Conservation (phyloP, 2,888 invertebrate genomes). For the Chymomyza caudatula region DNA sequence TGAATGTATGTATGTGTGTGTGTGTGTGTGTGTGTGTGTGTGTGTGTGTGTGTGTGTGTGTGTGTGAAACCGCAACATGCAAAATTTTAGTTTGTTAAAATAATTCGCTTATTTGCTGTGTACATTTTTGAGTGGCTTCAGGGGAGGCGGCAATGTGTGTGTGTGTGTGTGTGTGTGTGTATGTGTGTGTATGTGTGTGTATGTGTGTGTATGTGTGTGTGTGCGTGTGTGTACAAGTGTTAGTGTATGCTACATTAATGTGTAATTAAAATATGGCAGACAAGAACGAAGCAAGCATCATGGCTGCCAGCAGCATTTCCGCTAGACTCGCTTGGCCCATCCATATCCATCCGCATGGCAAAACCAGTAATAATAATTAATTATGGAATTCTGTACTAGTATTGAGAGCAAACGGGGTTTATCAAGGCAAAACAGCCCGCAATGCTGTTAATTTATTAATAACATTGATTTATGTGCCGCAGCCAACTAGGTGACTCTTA, state of each 20-base stretch:
- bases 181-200: constrained; percentile 8
- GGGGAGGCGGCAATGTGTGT: constrained; percentile 22
- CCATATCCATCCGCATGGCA: background rate
- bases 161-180: constrained; percentile 23
- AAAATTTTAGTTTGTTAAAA: constrained; percentile 44
- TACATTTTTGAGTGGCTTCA: constrained; percentile 34
- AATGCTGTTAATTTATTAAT: constrained; percentile 73
- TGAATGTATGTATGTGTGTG: constrained; percentile 19
- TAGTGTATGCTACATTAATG: constrained; percentile 38
- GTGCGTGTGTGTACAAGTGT: no score
- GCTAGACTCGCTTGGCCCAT: background rate
- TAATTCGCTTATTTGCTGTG: constrained; percentile 15
- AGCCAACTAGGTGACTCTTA: background rate
- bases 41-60: no score
- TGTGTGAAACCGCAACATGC: constrained; percentile 44
- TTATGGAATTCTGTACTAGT: constrained; percentile 66
- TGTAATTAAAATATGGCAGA: constrained; percentile 69
- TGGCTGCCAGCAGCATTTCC: constrained; percentile 8
- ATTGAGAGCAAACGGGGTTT: background rate
- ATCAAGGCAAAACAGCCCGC: constrained; percentile 17
- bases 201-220: constrained; percentile 17
- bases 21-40: constrained; percentile 35
- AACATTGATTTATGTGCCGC: constrained; percentile 74
- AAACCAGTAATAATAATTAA: constrained; percentile 66
- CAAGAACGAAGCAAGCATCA: constrained; percentile 26